These are phyloP conservation scores for Aphelinus certus DNA, from an alignment of 1,140 invertebrate genomes.

Conservation along the genomic window DNA sequence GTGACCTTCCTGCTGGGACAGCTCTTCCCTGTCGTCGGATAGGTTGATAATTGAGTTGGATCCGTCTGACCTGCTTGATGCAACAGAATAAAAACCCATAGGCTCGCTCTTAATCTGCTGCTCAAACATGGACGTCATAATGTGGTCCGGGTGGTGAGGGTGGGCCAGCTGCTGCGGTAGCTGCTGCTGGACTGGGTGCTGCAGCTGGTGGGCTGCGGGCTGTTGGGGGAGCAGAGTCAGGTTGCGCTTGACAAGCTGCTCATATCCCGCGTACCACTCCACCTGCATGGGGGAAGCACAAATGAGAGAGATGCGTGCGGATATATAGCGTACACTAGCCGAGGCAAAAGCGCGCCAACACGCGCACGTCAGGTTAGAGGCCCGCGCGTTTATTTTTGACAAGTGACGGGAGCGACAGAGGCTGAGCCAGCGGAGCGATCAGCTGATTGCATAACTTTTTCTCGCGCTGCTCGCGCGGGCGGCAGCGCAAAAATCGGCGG, in stretches of 20 bases:
- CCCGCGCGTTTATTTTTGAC: constrained; percentile 61
- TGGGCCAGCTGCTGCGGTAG: constrained; percentile 37
- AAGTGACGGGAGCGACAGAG: constrained; percentile 53
- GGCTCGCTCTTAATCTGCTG: constrained; percentile 76
- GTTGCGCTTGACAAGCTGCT: constrained; percentile 68
- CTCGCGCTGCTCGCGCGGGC: constrained; percentile 39
- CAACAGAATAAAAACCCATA: constrained; percentile 69
- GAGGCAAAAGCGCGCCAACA: constrained; percentile 35
- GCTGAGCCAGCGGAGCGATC: constrained; percentile 56
- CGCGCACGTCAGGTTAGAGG: constrained; percentile 49
- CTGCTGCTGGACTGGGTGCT: constrained; percentile 40
- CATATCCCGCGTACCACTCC: constrained; percentile 68
- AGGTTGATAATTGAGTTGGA: constrained; percentile 63
- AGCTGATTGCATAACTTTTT: constrained; percentile 67
- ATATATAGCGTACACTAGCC: neutral
- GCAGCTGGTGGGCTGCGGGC: constrained; percentile 47
- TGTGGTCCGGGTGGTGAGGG: constrained; percentile 37
- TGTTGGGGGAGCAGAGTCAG: constrained; percentile 67
- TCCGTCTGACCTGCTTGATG: constrained; percentile 62
- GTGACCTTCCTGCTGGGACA: constrained; percentile 66
- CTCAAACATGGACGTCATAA: constrained; percentile 71
- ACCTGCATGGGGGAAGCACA: constrained; percentile 50
- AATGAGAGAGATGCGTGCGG: neutral
- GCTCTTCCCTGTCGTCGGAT: constrained; percentile 60
- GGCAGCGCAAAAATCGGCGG: constrained; percentile 34